A percentile compares a stretch with the other conserved stretches of the same genome.
phyloP scores from a whole-genome alignment of 2,113 vertebrate species.

The Xiphorhynchus elegans region DNA sequence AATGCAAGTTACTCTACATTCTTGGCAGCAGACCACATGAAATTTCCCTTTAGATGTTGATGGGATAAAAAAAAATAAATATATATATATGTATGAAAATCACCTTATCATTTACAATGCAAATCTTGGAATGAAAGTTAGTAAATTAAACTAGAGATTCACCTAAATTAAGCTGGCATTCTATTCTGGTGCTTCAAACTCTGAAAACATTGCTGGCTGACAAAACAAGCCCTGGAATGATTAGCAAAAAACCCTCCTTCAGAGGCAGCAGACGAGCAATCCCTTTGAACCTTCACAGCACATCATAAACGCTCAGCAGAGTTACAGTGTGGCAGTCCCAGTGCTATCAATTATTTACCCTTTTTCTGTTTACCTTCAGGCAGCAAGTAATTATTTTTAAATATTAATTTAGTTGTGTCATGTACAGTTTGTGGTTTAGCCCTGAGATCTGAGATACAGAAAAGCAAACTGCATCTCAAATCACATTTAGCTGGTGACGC shows the following conservation, averaged over 20 bases:
- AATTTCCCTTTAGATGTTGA: slow-evolving; percentile 62
- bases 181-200: slow-evolving; percentile 58
- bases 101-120: slow-evolving; percentile 67
- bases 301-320: slow-evolving; percentile 65
- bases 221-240: slow-evolving; percentile 58
- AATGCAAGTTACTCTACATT: slow-evolving; percentile 29
- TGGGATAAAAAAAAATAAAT: neutral
- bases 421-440: slow-evolving; percentile 77
- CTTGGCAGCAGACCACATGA: slow-evolving; percentile 59
- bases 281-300: slow-evolving; percentile 66
- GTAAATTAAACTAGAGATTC: slow-evolving; percentile 60
- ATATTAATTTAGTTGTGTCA: slow-evolving; percentile 89
- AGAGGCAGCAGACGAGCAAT: slow-evolving; percentile 45
- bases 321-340: slow-evolving; percentile 66
- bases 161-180: slow-evolving; percentile 64
- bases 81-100: slow-evolving; percentile 11
- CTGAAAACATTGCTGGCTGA: slow-evolving; percentile 46
- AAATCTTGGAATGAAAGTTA: slow-evolving; percentile 59
- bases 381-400: slow-evolving; percentile 88
- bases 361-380: slow-evolving; percentile 84
- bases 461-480: slow-evolving; percentile 67
- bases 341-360: slow-evolving; percentile 86
- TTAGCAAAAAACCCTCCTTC: slow-evolving; percentile 59
- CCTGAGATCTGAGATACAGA: slow-evolving; percentile 58
- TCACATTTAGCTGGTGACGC: slow-evolving; percentile 30